Conservation (phyloP, 2,888 invertebrate species). For the Arctia plantaginis region DNA sequence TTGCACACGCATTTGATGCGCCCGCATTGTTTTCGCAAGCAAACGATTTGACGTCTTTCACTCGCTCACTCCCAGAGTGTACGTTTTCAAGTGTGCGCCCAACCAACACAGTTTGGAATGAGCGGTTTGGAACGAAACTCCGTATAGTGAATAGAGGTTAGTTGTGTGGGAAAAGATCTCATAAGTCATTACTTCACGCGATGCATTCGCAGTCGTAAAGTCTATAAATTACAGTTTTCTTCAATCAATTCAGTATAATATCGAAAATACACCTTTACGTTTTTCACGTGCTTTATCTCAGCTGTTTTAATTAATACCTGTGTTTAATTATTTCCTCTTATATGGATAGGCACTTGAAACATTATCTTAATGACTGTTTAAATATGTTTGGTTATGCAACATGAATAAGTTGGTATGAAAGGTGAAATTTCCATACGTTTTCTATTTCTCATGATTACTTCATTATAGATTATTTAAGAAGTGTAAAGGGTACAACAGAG, state of each 20-base stretch:
- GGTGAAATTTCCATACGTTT: background rate
- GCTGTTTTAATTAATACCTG: background rate
- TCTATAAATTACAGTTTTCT: background rate
- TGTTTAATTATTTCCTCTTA: background rate
- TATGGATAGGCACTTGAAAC: background rate
- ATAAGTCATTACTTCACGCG: no score
- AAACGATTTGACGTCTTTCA: no score
- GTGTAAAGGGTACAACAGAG: background rate
- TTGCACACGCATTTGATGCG: no score
- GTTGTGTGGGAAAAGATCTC: background rate
- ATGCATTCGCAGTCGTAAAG: no score
- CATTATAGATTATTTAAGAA: background rate
- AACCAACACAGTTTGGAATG: background rate
- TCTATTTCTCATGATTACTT: background rate
- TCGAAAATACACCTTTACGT: background rate
- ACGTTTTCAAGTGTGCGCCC: background rate
- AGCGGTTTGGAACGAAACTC: background rate
- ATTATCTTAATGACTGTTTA: conserved; percentile 1
- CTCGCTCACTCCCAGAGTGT: no score
- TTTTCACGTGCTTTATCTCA: background rate
- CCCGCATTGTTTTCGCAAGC: no score
- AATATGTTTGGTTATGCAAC: conserved; percentile 14
- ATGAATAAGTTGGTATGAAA: background rate
- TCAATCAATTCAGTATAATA: no score
- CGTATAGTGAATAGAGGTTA: background rate